These are phyloP conservation scores for Synergus japonicus DNA, from an alignment of 2,888 invertebrate genomes.

Conservation along the genomic window DNA sequence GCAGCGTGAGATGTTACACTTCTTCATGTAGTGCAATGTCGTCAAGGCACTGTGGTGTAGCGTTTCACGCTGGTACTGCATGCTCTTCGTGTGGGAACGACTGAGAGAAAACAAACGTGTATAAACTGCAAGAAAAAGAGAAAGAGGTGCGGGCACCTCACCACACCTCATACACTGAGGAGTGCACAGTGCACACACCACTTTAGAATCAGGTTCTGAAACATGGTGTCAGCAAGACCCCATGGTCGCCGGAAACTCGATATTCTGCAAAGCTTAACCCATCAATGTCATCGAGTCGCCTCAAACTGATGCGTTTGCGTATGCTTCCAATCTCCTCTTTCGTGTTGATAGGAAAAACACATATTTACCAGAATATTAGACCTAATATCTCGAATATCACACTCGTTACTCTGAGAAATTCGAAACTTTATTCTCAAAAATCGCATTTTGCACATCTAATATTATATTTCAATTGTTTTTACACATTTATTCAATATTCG, in stretches of 20 bases:
- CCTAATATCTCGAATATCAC: too few species aligned
- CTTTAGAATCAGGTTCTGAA: constrained; percentile 58
- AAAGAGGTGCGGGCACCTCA: too few species aligned
- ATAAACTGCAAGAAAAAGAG: constrained; percentile 52
- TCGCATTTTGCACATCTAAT: too few species aligned
- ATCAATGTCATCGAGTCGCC: constrained; percentile 44
- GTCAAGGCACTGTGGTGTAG: constrained; percentile 63
- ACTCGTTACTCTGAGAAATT: too few species aligned
- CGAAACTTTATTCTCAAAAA: too few species aligned
- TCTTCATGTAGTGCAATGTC: constrained; percentile 49
- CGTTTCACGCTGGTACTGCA: constrained; percentile 66
- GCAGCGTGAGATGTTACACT: constrained; percentile 58
- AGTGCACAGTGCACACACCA: constrained; percentile 44
- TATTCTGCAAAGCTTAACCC: constrained; percentile 56
- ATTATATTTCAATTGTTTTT: too few species aligned
- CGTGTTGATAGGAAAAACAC: too few species aligned
- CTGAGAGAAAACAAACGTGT: constrained; percentile 41
- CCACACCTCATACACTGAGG: constrained; percentile 41
- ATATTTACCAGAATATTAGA: too few species aligned
- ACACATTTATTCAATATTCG: too few species aligned
- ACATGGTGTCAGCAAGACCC: constrained; percentile 55
- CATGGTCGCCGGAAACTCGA: constrained; percentile 57
- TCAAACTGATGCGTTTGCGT: constrained; percentile 30
- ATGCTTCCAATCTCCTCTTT: too few species aligned
- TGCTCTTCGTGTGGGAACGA: constrained; percentile 66